phyloP scores from a whole-genome alignment of 23 tunicate genomes.

The Phallusia fumigata region DNA sequence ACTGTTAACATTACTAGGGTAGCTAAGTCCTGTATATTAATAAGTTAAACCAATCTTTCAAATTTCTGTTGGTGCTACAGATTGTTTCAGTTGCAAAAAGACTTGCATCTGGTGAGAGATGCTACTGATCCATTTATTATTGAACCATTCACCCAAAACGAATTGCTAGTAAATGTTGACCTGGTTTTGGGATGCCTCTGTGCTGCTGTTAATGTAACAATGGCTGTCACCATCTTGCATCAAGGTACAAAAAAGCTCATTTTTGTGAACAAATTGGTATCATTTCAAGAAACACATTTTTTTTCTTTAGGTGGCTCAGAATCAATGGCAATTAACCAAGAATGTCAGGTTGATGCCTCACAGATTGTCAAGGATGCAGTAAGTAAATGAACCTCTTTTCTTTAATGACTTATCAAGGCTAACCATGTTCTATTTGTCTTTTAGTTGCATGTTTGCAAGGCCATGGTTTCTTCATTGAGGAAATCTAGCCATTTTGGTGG shows the following conservation, averaged over 20 bases:
- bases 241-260: not conserved
- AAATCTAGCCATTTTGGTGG: constrained; percentile 33
- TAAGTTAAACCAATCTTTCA: no score
- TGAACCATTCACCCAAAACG: constrained; percentile 37
- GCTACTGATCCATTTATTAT: constrained; percentile 41
- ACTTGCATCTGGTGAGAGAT: constrained; percentile 45
- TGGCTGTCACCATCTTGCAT: constrained; percentile 34
- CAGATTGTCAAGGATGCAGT: constrained; percentile 35
- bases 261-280: not conserved
- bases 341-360: constrained; percentile 14
- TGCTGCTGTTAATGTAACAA: constrained; percentile 53
- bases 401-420: no score
- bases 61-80: constrained; percentile 1
- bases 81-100: constrained; percentile 38
- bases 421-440: not conserved
- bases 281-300: not conserved
- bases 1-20: not conserved
- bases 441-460: constrained; percentile 20
- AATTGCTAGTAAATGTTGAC: constrained; percentile 36
- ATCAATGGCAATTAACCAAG: not conserved
- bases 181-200: constrained; percentile 52
- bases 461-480: constrained; percentile 18
- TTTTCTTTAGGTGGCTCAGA: not conserved
- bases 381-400: not conserved
- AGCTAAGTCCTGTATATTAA: not conserved